phyloP scores from a whole-genome alignment of 2,113 vertebrate genomes.

The Chamaea fasciata region DNA sequence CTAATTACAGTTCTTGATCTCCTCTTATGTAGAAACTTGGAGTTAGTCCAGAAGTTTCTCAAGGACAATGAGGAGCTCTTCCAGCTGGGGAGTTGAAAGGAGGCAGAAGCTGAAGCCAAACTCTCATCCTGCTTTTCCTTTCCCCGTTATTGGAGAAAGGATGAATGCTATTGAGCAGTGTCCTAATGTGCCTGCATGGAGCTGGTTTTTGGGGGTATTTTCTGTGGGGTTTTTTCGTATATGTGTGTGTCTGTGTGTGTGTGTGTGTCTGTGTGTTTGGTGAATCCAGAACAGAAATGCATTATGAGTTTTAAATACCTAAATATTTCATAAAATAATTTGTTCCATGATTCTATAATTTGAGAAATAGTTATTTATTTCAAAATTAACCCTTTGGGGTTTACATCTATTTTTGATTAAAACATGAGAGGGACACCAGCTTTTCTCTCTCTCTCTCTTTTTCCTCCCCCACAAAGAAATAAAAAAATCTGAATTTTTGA shows the following conservation, averaged over 20 bases:
- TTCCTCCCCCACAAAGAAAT: background rate
- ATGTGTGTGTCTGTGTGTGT: background rate
- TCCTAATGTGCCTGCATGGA: background rate
- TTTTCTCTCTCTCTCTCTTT: background rate
- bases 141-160: background rate
- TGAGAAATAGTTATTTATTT: background rate
- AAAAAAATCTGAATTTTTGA: background rate
- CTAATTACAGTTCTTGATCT: background rate
- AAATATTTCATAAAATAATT: background rate
- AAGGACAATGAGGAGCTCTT: background rate
- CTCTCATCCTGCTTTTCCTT: background rate
- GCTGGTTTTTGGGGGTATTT: accelerated
- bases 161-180: background rate
- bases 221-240: no score
- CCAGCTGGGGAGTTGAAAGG: background rate
- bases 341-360: background rate
- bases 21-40: background rate
- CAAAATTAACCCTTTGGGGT: background rate
- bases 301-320: background rate
- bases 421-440: background rate
- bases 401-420: background rate
- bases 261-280: background rate
- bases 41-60: background rate
- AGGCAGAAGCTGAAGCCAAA: background rate
- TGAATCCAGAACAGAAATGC: background rate